Evolutionary conservation across 2,888 invertebrate genomes (phyloP).

Genomic region (Pristionchus arcanus): DNA sequence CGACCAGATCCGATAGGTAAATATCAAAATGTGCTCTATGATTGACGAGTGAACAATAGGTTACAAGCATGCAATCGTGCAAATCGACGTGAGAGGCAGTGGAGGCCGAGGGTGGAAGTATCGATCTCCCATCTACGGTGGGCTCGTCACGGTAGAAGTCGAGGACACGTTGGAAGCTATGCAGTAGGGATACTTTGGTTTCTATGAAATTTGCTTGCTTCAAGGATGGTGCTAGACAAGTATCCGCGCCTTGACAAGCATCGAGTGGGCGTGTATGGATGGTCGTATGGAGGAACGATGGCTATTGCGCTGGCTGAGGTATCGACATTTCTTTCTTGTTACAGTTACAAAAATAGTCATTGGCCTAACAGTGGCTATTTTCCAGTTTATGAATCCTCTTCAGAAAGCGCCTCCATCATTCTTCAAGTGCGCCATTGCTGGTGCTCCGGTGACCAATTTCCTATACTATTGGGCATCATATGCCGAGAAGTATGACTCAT

Average conservation of each 20-base stretch:
- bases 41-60: too few relatives aligned
- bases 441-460: conserved; percentile 97
- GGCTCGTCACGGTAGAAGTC: conserved; percentile 93
- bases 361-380: too few relatives aligned
- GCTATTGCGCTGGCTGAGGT: not conserved
- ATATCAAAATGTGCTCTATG: too few relatives aligned
- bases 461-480: conserved; percentile 95
- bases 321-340: conserved; percentile 85
- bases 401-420: conserved; percentile 82
- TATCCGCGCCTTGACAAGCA: conserved; percentile 68
- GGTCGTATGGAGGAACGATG: conserved; percentile 95
- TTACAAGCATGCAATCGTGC: conserved; percentile 86
- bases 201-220: conserved; percentile 81
- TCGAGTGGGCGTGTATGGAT: conserved; percentile 94
- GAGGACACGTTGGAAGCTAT: conserved; percentile 92
- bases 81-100: conserved; percentile 94
- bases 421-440: conserved; percentile 94
- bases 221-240: conserved; percentile 61
- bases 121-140: conserved; percentile 84
- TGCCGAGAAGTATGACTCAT: conserved; percentile 85
- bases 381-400: too few relatives aligned
- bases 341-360: too few relatives aligned
- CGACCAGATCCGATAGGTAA: too few relatives aligned
- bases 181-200: too few relatives aligned
- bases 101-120: conserved; percentile 87